These are phyloP conservation scores for Camponotus vicinus DNA, from an alignment of 1,140 invertebrate genomes.

Conservation along the genomic window DNA sequence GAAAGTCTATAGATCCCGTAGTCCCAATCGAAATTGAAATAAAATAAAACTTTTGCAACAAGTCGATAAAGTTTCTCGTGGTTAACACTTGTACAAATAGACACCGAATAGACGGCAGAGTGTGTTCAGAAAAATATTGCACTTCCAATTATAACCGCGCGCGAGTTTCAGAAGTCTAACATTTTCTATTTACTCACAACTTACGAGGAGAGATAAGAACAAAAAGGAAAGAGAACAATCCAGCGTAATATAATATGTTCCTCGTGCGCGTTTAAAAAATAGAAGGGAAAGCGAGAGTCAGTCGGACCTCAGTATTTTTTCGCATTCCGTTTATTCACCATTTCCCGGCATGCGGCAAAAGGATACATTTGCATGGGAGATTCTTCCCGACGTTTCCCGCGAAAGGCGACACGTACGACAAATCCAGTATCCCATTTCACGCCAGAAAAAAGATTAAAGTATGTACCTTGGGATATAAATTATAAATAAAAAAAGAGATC, in stretches of 20 bases:
- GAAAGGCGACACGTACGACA: constrained; percentile 56
- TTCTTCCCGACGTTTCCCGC: constrained; percentile 56
- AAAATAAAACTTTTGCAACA: constrained; percentile 10
- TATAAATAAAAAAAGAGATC: constrained; percentile 22
- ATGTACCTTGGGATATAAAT: constrained; percentile 62
- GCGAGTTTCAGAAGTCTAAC: constrained; percentile 33
- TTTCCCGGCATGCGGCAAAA: constrained; percentile 44
- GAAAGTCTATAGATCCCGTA: neutral
- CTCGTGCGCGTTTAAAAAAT: neutral
- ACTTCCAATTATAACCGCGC: constrained; percentile 49
- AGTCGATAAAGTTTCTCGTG: constrained; percentile 28
- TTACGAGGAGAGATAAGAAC: constrained; percentile 3
- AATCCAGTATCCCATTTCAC: constrained; percentile 66
- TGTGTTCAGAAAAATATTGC: constrained; percentile 38
- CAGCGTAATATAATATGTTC: constrained; percentile 50
- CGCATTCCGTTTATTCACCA: constrained; percentile 63
- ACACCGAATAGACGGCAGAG: constrained; percentile 21
- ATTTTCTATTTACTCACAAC: constrained; percentile 53
- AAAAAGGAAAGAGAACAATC: constrained; percentile 43
- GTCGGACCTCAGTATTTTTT: constrained; percentile 55
- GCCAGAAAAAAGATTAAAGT: constrained; percentile 67
- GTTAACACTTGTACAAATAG: constrained; percentile 37
- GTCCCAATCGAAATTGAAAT: constrained; percentile 2
- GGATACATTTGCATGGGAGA: constrained; percentile 72
- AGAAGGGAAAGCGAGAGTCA: neutral